phyloP scores from a whole-genome alignment of 1,140 invertebrate genomes.

The Heliconius melpomene region DNA sequence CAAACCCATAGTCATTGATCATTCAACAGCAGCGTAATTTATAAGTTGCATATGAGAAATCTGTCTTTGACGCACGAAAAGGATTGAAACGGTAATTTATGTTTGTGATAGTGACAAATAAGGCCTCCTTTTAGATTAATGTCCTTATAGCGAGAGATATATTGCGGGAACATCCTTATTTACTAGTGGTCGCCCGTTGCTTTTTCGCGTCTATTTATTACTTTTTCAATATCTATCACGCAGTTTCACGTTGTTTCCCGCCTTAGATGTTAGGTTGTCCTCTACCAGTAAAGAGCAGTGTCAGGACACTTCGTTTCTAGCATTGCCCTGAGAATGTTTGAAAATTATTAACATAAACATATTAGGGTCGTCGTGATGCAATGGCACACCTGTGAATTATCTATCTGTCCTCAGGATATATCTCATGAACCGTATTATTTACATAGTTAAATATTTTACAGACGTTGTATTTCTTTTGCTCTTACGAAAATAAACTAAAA shows the following conservation, averaged over 20 bases:
- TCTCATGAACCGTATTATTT: too few species aligned
- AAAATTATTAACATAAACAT: too few species aligned
- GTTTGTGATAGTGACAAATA: constrained; percentile 15
- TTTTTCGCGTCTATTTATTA: background rate
- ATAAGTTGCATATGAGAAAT: background rate
- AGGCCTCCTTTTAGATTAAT: constrained; percentile 13
- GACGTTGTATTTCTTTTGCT: too few species aligned
- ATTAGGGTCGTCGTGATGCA: too few species aligned
- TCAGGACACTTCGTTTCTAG: background rate
- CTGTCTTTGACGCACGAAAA: background rate
- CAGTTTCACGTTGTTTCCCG: too few species aligned
- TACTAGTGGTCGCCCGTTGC: background rate
- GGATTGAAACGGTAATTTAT: constrained; percentile 8
- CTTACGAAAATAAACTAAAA: too few species aligned
- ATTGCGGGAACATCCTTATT: background rate
- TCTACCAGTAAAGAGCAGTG: too few species aligned
- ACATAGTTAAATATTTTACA: too few species aligned
- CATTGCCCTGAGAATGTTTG: background rate
- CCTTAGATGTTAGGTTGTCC: too few species aligned
- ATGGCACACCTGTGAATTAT: too few species aligned
- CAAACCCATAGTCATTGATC: too few species aligned
- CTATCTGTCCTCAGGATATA: too few species aligned
- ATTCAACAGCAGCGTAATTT: background rate
- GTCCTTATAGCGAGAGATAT: constrained; percentile 3
- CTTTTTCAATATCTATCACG: background rate